These are phyloP conservation scores for Cephus pulcher DNA, from an alignment of 2,888 invertebrate species.

Conservation along the genomic window DNA sequence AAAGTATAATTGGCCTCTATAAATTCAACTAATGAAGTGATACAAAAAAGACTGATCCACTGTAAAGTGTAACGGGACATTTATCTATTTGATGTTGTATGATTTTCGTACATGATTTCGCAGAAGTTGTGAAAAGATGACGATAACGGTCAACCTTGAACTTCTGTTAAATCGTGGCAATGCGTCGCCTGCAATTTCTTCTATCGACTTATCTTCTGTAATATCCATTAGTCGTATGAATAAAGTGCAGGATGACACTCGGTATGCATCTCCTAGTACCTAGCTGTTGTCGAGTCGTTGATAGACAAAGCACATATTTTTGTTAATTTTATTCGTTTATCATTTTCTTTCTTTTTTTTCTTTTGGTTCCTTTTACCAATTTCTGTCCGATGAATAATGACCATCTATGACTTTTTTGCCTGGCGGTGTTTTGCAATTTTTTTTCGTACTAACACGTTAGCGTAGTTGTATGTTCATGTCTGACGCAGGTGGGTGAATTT, in stretches of 20 bases:
- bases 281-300: slow-evolving; percentile 67
- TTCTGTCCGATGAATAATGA: slow-evolving; percentile 38
- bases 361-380: slow-evolving; percentile 27
- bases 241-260: slow-evolving; percentile 52
- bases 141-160: slow-evolving; percentile 15
- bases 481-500: slow-evolving; percentile 53
- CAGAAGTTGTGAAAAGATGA: slow-evolving; percentile 34
- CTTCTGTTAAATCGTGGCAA: slow-evolving; percentile 52
- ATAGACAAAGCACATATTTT: slow-evolving; percentile 64
- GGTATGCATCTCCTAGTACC: slow-evolving; percentile 60
- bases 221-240: slow-evolving; percentile 38
- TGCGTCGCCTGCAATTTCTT: slow-evolving; percentile 43
- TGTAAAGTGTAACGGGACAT: slow-evolving; percentile 39
- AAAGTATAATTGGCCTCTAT: slow-evolving; percentile 11
- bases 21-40: not conserved
- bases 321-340: slow-evolving; percentile 31
- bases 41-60: slow-evolving; percentile 32
- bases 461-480: slow-evolving; percentile 46
- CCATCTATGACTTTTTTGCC: slow-evolving; percentile 48
- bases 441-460: slow-evolving; percentile 55
- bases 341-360: slow-evolving; percentile 12
- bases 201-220: slow-evolving; percentile 33
- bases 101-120: slow-evolving; percentile 41
- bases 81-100: slow-evolving; percentile 47
- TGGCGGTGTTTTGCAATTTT: slow-evolving; percentile 57